phyloP scores from a whole-genome alignment of 37 sponge, comb jelly and placozoan species.

The Dysidea cf. avara region DNA sequence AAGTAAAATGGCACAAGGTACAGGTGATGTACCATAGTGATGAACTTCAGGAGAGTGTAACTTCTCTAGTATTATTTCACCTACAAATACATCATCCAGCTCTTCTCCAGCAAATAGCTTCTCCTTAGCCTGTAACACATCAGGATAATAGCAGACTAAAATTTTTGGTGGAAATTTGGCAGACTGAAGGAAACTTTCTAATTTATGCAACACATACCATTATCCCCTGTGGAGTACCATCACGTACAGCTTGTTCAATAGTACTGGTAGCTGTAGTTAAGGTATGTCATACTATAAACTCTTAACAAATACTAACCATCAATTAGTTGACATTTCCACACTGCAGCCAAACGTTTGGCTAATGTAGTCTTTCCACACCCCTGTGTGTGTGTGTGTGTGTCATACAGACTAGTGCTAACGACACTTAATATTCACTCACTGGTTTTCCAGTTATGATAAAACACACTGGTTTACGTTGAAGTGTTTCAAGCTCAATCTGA shows the following conservation, averaged over 20 bases:
- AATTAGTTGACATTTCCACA: conserved; percentile 84
- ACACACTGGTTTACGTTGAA: conserved; percentile 59
- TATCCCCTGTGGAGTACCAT: conserved; percentile 28
- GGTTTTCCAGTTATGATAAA: conserved; percentile 80
- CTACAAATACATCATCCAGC: conserved; percentile 45
- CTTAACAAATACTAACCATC: conserved; percentile 49
- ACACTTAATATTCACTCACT: conserved; percentile 32
- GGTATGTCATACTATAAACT: not conserved
- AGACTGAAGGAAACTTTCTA: not conserved
- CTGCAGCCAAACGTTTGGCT: conserved; percentile 61
- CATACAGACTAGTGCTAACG: not conserved
- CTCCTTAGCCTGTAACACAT: conserved; percentile 59
- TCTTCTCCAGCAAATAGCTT: conserved; percentile 47
- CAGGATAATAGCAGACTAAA: not conserved
- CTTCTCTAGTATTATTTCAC: conserved; percentile 56
- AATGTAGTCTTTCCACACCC: conserved; percentile 82
- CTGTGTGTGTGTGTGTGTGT: conserved; percentile 23
- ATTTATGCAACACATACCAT: conserved; percentile 21
- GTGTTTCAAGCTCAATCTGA: conserved; percentile 37
- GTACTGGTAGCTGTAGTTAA: conserved; percentile 37
- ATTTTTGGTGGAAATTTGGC: not conserved
- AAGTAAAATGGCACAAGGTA: not conserved
- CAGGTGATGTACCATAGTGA: conserved; percentile 66
- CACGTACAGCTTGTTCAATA: conserved; percentile 54
- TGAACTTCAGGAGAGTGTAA: conserved; percentile 61